These are phyloP conservation scores for Creontiades dilutus DNA, from an alignment of 2,888 invertebrate species.

Conservation along the genomic window DNA sequence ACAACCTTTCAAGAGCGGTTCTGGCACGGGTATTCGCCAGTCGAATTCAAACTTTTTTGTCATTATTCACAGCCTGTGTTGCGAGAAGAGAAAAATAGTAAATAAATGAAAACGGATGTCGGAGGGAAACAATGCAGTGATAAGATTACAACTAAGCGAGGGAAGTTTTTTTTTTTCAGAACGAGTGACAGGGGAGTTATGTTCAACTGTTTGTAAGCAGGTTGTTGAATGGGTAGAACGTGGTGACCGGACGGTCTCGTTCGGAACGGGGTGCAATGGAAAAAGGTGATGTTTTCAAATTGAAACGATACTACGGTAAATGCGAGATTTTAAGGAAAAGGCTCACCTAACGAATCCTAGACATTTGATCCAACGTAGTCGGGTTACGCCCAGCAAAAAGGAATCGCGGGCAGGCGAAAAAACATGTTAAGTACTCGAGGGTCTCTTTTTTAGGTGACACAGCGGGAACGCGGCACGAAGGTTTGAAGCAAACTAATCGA, in stretches of 20 bases:
- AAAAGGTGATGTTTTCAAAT: background rate
- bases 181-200: background rate
- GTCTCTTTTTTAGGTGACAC: background rate
- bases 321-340: background rate
- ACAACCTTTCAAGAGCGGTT: conserved; percentile 90
- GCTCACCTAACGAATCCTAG: conserved; percentile 61
- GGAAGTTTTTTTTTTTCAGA: background rate
- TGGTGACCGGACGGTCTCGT: background rate
- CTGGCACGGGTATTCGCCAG: conserved; percentile 97
- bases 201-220: background rate
- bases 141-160: background rate
- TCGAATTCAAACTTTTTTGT: conserved; percentile 99
- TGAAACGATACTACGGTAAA: background rate
- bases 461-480: conserved; percentile 19
- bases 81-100: conserved; percentile 49
- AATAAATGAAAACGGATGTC: conserved; percentile 8
- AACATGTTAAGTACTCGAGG: background rate
- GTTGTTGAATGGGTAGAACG: conserved; percentile 19
- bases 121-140: conserved; percentile 11
- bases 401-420: conserved; percentile 3
- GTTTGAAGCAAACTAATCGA: conserved; percentile 43
- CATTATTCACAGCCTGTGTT: conserved; percentile 81
- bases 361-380: conserved; percentile 64
- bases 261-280: background rate
- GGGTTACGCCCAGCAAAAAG: conserved; percentile 65